Base-by-base conservation (phyloP, 1,140 invertebrate genomes). In the Reticulitermes speratus region DNA sequence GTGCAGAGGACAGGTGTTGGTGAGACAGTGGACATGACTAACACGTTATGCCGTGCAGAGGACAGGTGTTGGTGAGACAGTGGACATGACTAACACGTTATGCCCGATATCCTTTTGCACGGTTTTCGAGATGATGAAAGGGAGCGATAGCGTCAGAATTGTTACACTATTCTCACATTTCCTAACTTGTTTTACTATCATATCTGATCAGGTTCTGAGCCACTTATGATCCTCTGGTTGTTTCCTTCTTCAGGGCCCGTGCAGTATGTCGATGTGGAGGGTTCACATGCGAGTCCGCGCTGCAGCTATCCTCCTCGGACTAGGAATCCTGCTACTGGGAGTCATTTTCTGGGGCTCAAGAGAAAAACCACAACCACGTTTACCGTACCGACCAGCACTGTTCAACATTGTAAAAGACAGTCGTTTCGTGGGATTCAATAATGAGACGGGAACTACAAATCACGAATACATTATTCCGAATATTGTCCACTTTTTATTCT, bases 381-480 rank as follows among this genome's bases (percentile, higher is more conserved):
- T 75, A 2, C n/a, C n/a, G 8, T 75, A 75, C n/a, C 25, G 65
- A 75, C 25, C 25, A 30, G 65, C n/a, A 75, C 7, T 75, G 2
- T 75, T 75, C 16, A 25, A 75, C 25, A 14, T n/a, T n/a, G 65
- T 75, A n/a, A 75, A 75, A 75, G 65, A 14, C 5, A 75, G 65
- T 6, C n/a, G n/a, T 8, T 89, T 88, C 65, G 48, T 86, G 25
- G 86, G 86, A 0, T 89, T 89, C 87, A 83, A 89, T 84, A 89
- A 89, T 85, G 88, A 87, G 38, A 87, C 84, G 3, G 88, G 88
- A 21, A 85, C 84, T 9, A 16, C 32, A 25, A 82, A 87, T 44
- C 87, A 87, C 23, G 69, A 85, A n/a, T 87, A 88, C 52, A 89
- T 89, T 7, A 87, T 89, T 21, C 88, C 88, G 23, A 89, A 89